phyloP scores from a whole-genome alignment of 2,113 vertebrate genomes.

The Phodopus roborovskii region DNA sequence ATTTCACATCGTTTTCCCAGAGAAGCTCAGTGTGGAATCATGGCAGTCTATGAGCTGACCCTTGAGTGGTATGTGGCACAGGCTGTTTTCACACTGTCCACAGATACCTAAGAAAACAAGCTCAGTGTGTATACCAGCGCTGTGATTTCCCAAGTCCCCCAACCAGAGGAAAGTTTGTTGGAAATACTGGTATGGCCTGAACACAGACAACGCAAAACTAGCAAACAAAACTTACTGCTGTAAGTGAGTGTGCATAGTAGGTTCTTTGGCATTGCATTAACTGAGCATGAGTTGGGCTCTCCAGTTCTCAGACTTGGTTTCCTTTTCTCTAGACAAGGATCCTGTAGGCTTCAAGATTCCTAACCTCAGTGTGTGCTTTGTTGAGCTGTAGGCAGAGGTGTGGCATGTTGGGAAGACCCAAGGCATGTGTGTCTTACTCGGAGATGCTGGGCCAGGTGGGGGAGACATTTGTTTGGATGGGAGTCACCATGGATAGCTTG shows the following conservation, averaged over 20 bases:
- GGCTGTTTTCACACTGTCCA: not conserved
- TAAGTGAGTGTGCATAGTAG: rapidly evolving
- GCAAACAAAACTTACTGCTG: not conserved
- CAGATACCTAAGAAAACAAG: not conserved
- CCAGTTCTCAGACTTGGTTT: not conserved
- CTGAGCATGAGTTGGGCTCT: not conserved
- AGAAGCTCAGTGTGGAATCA: not conserved
- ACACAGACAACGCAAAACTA: not conserved
- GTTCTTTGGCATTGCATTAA: not conserved
- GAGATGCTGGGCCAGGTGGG: not conserved
- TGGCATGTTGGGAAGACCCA: not conserved
- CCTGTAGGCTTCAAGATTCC: not conserved
- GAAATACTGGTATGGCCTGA: not conserved
- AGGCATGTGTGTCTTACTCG: rapidly evolving
- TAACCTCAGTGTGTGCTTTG: no score
- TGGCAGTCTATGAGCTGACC: not conserved
- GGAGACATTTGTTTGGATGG: not conserved
- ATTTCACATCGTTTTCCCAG: not conserved
- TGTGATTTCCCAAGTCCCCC: not conserved
- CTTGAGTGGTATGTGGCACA: not conserved
- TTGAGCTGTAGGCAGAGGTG: not conserved
- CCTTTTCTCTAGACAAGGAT: not conserved
- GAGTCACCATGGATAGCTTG: not conserved
- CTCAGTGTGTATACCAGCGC: not conserved
- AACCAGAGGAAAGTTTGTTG: not conserved